Evolutionary conservation across 1,140 invertebrate species (phyloP), one percentile per base, ranked within the genome.

Genomic region (Platorchestia sp.): DNA sequence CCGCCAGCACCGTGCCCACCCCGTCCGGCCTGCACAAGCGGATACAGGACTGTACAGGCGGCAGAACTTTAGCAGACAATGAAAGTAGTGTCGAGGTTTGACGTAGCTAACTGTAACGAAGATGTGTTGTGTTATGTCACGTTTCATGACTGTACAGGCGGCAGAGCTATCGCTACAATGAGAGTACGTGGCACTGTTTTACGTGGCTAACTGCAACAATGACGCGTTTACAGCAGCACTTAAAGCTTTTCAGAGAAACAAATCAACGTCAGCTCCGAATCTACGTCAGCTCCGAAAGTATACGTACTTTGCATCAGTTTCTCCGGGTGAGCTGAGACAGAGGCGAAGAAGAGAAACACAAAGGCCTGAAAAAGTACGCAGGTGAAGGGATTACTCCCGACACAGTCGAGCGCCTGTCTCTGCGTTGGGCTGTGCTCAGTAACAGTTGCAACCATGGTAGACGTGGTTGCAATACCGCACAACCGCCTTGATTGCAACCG

Each of bases 1-100:
- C 99, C 97, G 99, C 98, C 7, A 99, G 99, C 95, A 99, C 99
- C 96, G 99, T 99, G 96, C 99, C 99, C 96, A 99, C 99, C 41
- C 99, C 99, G 97, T 99, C 99, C 47, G 99, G 99, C 97, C 99
- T 99, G 97, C 59, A 75, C 59, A 75, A 10, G 27, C 36, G 10
- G 10, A 10, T 51, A 51, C 7, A 19, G 6, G 47, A 51, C 47
- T 19, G 7, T 10, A 51, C 19, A 51, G 47, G 19, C 6, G 47
- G 47, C 19, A 51, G 47, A 51, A 19, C 47, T 27, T 75, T 36
- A 22, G 27, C 27, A n/a, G 7, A 10, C 10, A 75, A 36, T 10
- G 10, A 75, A 1, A 36, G 1, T 10, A 75, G 47, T 51, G 47
- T 7, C 6, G 19, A 7, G 6, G 6, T 51, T 51, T 51, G 47